Conservation (phyloP, 2,888 invertebrate species). For the Ctenicera cuprea region DNA sequence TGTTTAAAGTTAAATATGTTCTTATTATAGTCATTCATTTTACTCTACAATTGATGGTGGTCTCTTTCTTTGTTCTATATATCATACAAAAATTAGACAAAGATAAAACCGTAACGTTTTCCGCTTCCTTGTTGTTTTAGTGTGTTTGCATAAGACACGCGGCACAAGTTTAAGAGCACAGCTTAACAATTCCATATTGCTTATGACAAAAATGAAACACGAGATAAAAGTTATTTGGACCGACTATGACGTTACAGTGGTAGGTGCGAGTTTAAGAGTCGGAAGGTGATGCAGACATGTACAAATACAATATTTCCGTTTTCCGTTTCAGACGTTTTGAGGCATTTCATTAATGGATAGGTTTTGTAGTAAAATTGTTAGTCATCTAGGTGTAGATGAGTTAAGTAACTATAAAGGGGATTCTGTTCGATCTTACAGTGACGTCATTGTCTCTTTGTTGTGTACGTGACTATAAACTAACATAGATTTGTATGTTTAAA, state of each 20-base stretch:
- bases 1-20: slow-evolving; percentile 52
- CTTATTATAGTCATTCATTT: slow-evolving; percentile 1
- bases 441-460: neutral
- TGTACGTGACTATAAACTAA: slow-evolving; percentile 7
- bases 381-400: slow-evolving; percentile 10
- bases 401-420: slow-evolving; percentile 10
- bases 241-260: slow-evolving; percentile 51
- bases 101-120: slow-evolving; percentile 31
- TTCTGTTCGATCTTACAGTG: neutral
- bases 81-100: slow-evolving; percentile 15
- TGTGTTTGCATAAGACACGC: slow-evolving; percentile 54
- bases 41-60: neutral
- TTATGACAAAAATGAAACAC: slow-evolving; percentile 14
- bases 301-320: slow-evolving; percentile 68
- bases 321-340: slow-evolving; percentile 58
- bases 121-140: slow-evolving; percentile 36
- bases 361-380: slow-evolving; percentile 20
- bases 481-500: slow-evolving; percentile 22
- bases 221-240: slow-evolving; percentile 41
- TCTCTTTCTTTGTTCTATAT: slow-evolving; percentile 12
- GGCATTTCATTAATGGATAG: slow-evolving; percentile 30
- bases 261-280: slow-evolving; percentile 61
- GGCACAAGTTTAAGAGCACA: slow-evolving; percentile 48
- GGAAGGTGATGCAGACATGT: slow-evolving; percentile 63
- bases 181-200: slow-evolving; percentile 42